A percentile compares a stretch with the other conserved stretches of the same genome.
These are phyloP conservation scores for Sisyra nigra DNA, from an alignment of 2,888 invertebrate genomes.

Conservation along the genomic window DNA sequence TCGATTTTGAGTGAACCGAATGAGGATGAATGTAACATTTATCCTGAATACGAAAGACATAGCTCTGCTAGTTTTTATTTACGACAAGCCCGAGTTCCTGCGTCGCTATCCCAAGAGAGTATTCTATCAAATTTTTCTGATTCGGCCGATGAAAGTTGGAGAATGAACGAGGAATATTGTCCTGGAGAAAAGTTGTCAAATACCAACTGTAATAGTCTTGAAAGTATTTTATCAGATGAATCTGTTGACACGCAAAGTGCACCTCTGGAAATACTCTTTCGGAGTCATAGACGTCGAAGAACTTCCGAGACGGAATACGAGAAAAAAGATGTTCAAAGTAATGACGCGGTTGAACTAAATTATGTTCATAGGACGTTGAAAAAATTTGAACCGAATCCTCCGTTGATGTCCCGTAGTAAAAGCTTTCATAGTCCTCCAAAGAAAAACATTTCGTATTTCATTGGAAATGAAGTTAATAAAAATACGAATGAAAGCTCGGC, in stretches of 20 bases:
- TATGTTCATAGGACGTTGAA: slow-evolving; percentile 26
- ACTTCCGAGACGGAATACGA: slow-evolving; percentile 24
- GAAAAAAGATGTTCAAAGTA: slow-evolving; percentile 12
- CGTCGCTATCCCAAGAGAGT: slow-evolving; percentile 58
- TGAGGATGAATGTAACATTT: slow-evolving; percentile 4
- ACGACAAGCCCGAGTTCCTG: slow-evolving; percentile 45
- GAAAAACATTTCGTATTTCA: slow-evolving; percentile 23
- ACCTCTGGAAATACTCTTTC: slow-evolving; percentile 54
- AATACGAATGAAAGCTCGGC: background rate
- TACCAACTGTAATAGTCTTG: slow-evolving; percentile 60
- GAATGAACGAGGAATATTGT: slow-evolving; percentile 16
- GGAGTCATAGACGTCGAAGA: slow-evolving; percentile 32
- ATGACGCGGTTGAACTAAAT: slow-evolving; percentile 19
- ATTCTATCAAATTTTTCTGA: slow-evolving; percentile 59
- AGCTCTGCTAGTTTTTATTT: slow-evolving; percentile 52
- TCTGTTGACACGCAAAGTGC: slow-evolving; percentile 64
- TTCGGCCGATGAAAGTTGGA: slow-evolving; percentile 36
- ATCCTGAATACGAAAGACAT: slow-evolving; percentile 12
- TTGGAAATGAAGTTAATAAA: slow-evolving; percentile 17
- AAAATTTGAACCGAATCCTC: slow-evolving; percentile 22
- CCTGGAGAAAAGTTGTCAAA: slow-evolving; percentile 27
- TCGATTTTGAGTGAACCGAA: slow-evolving; percentile 1
- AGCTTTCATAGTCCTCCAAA: slow-evolving; percentile 12
- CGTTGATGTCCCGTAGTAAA: slow-evolving; percentile 12
- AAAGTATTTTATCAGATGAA: slow-evolving; percentile 67